Evolutionary conservation across 2,888 invertebrate species (phyloP), one percentile per base, ranked within the genome.

Genomic region (Zaprionus bogoriensis): DNA sequence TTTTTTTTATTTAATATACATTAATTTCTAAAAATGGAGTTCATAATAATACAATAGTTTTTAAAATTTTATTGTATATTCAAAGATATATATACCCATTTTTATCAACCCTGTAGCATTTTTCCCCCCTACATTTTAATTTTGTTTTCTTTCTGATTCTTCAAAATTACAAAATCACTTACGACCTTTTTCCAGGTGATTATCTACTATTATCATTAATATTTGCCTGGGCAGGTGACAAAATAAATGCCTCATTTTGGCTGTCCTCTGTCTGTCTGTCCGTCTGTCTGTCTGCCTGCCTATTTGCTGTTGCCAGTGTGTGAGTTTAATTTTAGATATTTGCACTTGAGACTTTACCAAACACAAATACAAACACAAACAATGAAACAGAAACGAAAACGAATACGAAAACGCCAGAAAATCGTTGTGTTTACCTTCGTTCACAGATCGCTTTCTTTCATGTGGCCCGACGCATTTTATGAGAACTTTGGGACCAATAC

Each of bases 381-480:
- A 47, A 66, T 58, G 36, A 57, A 57, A 54, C 45, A 67, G 60
- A 62, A 55, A 57, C 10, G 57, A 9, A 7, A 39, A 57, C 52
- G 27, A 55, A 42, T 32, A 23, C 9, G 10, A 47, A 58, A 44
- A 41, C 10, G n/a, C 6, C 30, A 46, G 46, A 25, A 54, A 61
- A 75, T 64, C 45, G 52, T 41, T 58, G 68, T 66, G 65, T 70
- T 76, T 75, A 57, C 41, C 63, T 67, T 51, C 46, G 77, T 72
- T 77, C 74, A 71, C 65, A 74, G 84, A 69, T 82, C 77, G 65
- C 65, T 72, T 74, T 74, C 87, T 82, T 82, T 87, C 68, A 83
- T 70, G 63, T 84, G 47, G 36, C 20, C 65, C 86, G 67, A 55
- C 64, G 27, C 28, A 12, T 46, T 44, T 61, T 64, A 51, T 59